Evolutionary conservation across 1,140 invertebrate species (phyloP).

Genomic region (Drosophila ananassae): DNA sequence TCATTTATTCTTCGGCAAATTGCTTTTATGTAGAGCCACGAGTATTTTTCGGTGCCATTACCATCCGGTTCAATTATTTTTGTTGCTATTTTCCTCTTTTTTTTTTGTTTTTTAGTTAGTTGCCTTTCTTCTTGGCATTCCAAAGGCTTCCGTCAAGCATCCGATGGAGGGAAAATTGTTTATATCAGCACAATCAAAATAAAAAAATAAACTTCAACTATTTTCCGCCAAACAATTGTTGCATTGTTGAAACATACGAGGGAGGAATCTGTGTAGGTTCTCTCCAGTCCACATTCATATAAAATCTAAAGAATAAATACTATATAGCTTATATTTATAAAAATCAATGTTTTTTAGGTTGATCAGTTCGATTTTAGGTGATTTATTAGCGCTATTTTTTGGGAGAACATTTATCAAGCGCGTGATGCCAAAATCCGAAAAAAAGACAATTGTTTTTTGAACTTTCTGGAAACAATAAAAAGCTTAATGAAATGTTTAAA

Average conservation of each 20-base stretch:
- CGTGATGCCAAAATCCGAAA: conserved; percentile 14
- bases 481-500: not conserved
- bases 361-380: conserved; percentile 36
- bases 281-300: conserved; percentile 1
- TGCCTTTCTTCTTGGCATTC: conserved; percentile 45
- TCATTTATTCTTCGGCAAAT: conserved; percentile 38
- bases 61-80: conserved; percentile 66
- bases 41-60: conserved; percentile 55
- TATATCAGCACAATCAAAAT: conserved; percentile 70
- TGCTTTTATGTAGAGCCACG: conserved; percentile 65
- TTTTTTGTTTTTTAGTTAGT: conserved; percentile 1
- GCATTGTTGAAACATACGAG: conserved; percentile 48
- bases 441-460: not conserved
- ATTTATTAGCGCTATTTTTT: conserved; percentile 68
- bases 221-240: conserved; percentile 72
- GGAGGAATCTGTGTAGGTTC: conserved; percentile 8
- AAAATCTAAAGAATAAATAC: conserved; percentile 1
- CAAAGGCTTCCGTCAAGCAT: conserved; percentile 65
- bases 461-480: not conserved
- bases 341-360: conserved; percentile 21
- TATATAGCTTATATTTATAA: conserved; percentile 17
- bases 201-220: conserved; percentile 76
- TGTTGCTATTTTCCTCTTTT: conserved; percentile 12
- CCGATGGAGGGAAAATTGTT: conserved; percentile 57
- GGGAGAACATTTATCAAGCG: conserved; percentile 39